Evolutionary conservation across 2,888 invertebrate genomes (phyloP), one percentile per base, ranked within the genome.

Genomic region (Apotomis betuletana): DNA sequence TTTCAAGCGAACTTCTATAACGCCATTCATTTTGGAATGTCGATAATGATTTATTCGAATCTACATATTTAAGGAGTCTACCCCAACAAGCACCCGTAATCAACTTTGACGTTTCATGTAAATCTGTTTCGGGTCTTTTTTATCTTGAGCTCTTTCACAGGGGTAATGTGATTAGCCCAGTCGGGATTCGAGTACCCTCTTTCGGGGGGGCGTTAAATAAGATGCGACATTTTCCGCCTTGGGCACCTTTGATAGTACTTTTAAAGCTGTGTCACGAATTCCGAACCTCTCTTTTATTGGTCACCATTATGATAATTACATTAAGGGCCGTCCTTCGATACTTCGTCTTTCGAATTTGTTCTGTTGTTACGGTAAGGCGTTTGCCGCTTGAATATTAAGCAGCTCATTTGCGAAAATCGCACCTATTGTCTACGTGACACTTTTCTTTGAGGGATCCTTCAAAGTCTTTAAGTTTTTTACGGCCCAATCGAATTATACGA

Each of bases 251-350:
- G 90, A 91, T 90, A 89, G 89, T 90, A 90, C 89, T 90, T 90
- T 90, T 90, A 91, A 90, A 91, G 90, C 91, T 88, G 86, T 85
- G 90, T 90, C 90, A 90, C 90, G 90, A 91, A 90, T 90, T 89
- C 86, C 81, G 88, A 88, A 90, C 88, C 88, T 90, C 90, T 87
- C 91, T 91, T 92, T 92, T 92, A 92, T 92, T 91, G 91, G 90
- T 89, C 88, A 88, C 88, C 90, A 92, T 93, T 92, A 92, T 91
- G 91, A 90, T 92, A 92, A 92, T 93, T 92, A 89, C 89, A 87
- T 92, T 92, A 91, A 89, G 89, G 90, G 83, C 85, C 85, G 89
- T 84, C 85, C 84, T 88, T 86, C 91, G 90, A 91, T 91, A 89
- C 89, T 92, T 85, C 89, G 90, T 91, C 90, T 91, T 90, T 84